Percentiles rank a stretch among this genome's conserved stretches.
phyloP scores from a whole-genome alignment of 2,888 invertebrate genomes.

The Hirtodrosophila duncani region DNA sequence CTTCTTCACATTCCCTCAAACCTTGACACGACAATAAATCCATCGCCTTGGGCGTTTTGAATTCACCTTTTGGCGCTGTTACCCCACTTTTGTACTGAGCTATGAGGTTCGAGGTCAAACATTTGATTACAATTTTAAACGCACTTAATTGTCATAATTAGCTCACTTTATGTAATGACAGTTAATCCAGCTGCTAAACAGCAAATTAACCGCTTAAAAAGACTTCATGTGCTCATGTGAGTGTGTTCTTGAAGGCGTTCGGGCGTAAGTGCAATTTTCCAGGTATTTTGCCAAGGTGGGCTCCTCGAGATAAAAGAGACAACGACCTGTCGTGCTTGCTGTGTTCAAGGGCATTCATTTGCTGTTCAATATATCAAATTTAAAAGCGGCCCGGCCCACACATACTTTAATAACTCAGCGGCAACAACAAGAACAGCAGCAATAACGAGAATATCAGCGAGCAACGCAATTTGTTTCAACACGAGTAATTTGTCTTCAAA shows the following conservation, averaged over 20 bases:
- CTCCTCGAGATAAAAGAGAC: neutral
- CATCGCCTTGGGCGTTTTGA: too few relatives aligned
- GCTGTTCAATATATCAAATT: constrained; percentile 8
- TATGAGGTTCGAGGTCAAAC: constrained; percentile 1
- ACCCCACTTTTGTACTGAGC: too few relatives aligned
- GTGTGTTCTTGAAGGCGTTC: neutral
- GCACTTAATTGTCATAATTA: constrained; percentile 49
- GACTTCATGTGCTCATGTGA: neutral
- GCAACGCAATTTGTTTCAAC: constrained; percentile 69
- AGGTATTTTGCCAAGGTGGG: constrained; percentile 10
- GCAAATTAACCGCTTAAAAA: constrained; percentile 21
- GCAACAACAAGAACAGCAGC: constrained; percentile 22
- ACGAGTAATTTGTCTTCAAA: constrained; percentile 72
- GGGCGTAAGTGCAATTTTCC: constrained; percentile 21
- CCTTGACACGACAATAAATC: too few relatives aligned
- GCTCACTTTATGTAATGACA: constrained; percentile 10
- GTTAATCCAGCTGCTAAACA: constrained; percentile 3
- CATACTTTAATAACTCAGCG: constrained; percentile 13
- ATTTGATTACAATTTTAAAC: constrained; percentile 31
- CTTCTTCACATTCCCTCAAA: too few relatives aligned
- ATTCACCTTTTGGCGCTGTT: too few relatives aligned
- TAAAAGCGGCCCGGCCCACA: constrained; percentile 23
- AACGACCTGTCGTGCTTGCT: too few relatives aligned
- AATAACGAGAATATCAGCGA: constrained; percentile 14
- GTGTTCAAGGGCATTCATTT: constrained; percentile 10